A percentile compares a stretch with the other conserved stretches of the same genome.
These are phyloP conservation scores for Argyra leucocephala DNA, from an alignment of 2,888 invertebrate species.

Conservation along the genomic window DNA sequence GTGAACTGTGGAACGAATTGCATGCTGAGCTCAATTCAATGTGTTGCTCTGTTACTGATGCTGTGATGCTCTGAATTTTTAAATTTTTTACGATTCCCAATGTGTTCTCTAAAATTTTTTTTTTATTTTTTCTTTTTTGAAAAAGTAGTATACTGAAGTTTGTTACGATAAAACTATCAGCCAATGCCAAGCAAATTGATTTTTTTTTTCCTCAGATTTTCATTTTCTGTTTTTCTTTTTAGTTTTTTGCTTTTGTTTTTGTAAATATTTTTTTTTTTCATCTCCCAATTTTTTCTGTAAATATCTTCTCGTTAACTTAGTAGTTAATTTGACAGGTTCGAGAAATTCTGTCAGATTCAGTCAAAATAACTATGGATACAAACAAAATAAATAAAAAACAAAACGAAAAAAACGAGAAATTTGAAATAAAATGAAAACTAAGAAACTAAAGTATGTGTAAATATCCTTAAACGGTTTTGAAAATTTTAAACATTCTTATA, in stretches of 20 bases:
- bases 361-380: background rate
- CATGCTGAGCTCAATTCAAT: too few species aligned
- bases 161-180: background rate
- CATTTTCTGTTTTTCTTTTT: background rate
- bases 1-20: too few species aligned
- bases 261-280: background rate
- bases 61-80: too few species aligned
- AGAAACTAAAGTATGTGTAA: background rate
- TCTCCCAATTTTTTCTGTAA: background rate
- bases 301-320: background rate
- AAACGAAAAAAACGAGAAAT: background rate
- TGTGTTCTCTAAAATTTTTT: background rate
- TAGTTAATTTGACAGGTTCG: slow-evolving; percentile 8
- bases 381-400: background rate
- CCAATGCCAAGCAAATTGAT: background rate
- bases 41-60: too few species aligned
- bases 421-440: background rate
- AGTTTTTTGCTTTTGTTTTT: background rate
- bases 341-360: slow-evolving; percentile 7
- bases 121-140: background rate
- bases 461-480: background rate
- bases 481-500: too few species aligned
- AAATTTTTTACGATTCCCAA: too few species aligned
- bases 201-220: background rate
- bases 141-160: background rate